Percentiles rank a stretch among this genome's conserved stretches.
Conservation (phyloP, 2,888 invertebrate genomes). For the Nematopogon swammerdamellus region DNA sequence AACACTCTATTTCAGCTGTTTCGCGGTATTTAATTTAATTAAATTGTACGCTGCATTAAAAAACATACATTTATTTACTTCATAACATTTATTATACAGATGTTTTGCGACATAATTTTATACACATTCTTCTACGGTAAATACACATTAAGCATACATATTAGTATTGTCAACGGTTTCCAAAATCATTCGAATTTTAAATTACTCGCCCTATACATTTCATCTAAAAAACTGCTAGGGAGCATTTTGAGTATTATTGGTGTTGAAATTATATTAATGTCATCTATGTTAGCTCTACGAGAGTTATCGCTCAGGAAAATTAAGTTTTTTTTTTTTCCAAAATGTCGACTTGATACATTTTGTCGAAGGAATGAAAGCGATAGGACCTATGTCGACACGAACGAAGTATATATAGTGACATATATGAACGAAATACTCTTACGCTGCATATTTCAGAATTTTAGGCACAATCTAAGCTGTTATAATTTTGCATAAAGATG, state of each 20-base stretch:
- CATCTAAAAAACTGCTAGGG: conserved; percentile 14
- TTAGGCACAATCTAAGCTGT: conserved; percentile 14
- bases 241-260: neutral
- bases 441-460: no score
- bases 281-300: neutral
- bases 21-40: no score
- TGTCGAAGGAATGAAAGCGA: no score
- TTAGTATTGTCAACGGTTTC: conserved; percentile 47
- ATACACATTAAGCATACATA: conserved; percentile 15
- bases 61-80: neutral
- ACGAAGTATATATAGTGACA: no score
- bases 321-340: no score
- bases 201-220: conserved; percentile 40
- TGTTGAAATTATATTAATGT: neutral
- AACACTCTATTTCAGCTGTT: no score
- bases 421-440: no score
- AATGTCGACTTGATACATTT: no score
- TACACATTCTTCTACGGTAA: neutral
- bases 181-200: conserved; percentile 16
- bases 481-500: conserved; percentile 17
- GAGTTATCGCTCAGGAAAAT: no score
- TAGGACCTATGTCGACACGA: no score
- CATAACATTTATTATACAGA: neutral
- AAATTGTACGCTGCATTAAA: neutral
- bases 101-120: neutral